These are phyloP conservation scores for Hypomesus transpacificus DNA, from an alignment of 2,113 vertebrate genomes.

Conservation along the genomic window DNA sequence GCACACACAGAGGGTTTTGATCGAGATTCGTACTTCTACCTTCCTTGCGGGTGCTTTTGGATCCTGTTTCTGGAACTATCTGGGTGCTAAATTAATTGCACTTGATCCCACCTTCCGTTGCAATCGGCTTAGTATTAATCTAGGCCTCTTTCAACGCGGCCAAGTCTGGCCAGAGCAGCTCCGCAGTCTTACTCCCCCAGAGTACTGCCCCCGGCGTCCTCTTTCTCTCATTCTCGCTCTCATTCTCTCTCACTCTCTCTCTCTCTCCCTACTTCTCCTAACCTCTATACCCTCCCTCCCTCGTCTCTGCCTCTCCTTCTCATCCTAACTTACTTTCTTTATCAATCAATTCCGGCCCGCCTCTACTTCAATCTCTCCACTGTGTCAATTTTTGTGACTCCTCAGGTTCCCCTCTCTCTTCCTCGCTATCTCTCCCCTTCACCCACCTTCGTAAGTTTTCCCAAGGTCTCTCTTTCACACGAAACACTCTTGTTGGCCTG, in stretches of 20 bases:
- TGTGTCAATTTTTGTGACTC: too few relatives aligned
- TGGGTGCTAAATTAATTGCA: conserved; percentile 69
- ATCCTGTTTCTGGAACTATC: conserved; percentile 59
- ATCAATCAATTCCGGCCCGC: not conserved
- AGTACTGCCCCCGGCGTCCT: conserved; percentile 36
- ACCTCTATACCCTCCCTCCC: not conserved
- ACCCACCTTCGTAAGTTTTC: not conserved
- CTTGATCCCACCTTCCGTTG: conserved; percentile 61
- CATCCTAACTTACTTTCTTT: not conserved
- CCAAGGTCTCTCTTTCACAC: not conserved
- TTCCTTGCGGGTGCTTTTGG: conserved; percentile 43
- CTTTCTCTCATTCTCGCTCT: conserved; percentile 19
- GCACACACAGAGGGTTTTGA: conserved; percentile 2
- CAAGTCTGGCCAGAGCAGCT: conserved; percentile 46
- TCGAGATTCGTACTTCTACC: conserved; percentile 24
- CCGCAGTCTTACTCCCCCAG: conserved; percentile 39
- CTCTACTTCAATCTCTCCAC: not conserved
- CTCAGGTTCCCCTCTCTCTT: not conserved
- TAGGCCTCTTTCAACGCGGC: conserved; percentile 54
- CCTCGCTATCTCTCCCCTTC: not conserved
- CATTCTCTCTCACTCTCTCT: conserved; percentile 8
- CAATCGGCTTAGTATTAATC: conserved; percentile 70
- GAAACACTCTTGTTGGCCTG: not conserved
- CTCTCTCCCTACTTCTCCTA: conserved; percentile 5
- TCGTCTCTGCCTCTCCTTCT: not conserved